Evolutionary conservation across 2,797 vertebrate genomes (phyloP).

Genomic region (Gastrophryne carolinensis): DNA sequence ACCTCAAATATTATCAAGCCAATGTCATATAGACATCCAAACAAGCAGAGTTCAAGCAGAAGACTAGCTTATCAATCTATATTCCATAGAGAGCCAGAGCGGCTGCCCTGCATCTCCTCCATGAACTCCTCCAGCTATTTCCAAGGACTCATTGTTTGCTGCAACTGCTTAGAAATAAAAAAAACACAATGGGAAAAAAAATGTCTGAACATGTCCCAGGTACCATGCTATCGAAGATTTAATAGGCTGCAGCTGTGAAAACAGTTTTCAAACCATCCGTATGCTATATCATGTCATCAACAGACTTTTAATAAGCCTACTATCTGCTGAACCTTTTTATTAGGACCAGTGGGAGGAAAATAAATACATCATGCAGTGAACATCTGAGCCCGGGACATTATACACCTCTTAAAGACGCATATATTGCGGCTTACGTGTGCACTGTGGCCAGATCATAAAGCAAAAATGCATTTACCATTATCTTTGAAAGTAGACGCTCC

Average conservation of each 20-base stretch:
- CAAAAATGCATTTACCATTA: conserved; percentile 42
- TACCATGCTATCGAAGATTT: conserved; percentile 61
- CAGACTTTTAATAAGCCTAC: conserved; percentile 68
- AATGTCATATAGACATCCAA: conserved; percentile 19
- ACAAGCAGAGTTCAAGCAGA: conserved; percentile 56
- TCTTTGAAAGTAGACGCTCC: conserved; percentile 39
- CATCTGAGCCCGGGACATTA: conserved; percentile 67
- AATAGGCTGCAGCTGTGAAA: conserved; percentile 76
- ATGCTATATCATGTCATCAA: conserved; percentile 72
- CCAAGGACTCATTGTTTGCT: conserved; percentile 74
- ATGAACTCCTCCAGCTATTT: conserved; percentile 67
- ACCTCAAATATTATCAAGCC: conserved; percentile 53
- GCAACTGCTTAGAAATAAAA: conserved; percentile 70
- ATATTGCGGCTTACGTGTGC: conserved; percentile 17
- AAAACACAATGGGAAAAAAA: conserved; percentile 69
- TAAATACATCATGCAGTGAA: conserved; percentile 69
- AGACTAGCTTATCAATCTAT: conserved; percentile 54
- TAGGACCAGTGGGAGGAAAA: conserved; percentile 68
- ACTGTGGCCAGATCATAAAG: conserved; percentile 20
- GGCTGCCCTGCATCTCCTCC: conserved; percentile 57
- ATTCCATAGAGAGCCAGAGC: conserved; percentile 60
- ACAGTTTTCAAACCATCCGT: conserved; percentile 67
- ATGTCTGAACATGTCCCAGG: conserved; percentile 65
- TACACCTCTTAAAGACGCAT: conserved; percentile 45
- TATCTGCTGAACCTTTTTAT: conserved; percentile 67